These are phyloP conservation scores for Maccullochella peelii DNA, from an alignment of 2,113 vertebrate species.

Conservation along the genomic window DNA sequence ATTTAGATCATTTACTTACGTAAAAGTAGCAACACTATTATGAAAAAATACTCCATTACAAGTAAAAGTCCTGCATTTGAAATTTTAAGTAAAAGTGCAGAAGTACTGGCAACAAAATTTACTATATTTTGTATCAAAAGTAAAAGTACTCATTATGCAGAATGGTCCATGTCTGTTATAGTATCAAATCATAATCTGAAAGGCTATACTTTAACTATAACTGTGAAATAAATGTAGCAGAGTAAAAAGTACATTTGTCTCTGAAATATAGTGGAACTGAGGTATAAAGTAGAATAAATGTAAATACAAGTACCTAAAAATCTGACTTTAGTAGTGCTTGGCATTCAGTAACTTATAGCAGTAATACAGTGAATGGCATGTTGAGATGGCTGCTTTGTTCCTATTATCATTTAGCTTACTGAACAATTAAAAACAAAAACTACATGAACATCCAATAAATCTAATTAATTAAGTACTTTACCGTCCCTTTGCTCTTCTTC, in stretches of 20 bases:
- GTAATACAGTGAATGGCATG: neutral
- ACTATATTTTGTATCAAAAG: neutral
- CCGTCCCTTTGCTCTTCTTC: slow-evolving; percentile 73
- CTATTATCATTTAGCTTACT: neutral
- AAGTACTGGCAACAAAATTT: neutral
- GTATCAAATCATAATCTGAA: neutral
- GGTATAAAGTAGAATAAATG: neutral
- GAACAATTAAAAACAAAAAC: neutral
- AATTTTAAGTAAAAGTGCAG: neutral
- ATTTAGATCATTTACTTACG: neutral
- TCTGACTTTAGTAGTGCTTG: neutral
- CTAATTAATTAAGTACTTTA: slow-evolving; percentile 27
- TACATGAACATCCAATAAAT: neutral
- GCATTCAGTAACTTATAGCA: neutral
- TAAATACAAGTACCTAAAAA: neutral
- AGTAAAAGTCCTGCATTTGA: neutral
- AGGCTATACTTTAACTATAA: neutral
- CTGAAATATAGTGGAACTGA: neutral
- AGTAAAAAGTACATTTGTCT: neutral
- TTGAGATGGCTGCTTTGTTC: neutral
- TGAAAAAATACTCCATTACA: neutral
- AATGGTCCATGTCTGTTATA: neutral
- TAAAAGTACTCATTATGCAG: neutral
- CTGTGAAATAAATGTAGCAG: neutral
- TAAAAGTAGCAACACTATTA: neutral